These are phyloP conservation scores for Datnioides undecimradiatus DNA, from an alignment of 2,113 vertebrate species.

Conservation along the genomic window DNA sequence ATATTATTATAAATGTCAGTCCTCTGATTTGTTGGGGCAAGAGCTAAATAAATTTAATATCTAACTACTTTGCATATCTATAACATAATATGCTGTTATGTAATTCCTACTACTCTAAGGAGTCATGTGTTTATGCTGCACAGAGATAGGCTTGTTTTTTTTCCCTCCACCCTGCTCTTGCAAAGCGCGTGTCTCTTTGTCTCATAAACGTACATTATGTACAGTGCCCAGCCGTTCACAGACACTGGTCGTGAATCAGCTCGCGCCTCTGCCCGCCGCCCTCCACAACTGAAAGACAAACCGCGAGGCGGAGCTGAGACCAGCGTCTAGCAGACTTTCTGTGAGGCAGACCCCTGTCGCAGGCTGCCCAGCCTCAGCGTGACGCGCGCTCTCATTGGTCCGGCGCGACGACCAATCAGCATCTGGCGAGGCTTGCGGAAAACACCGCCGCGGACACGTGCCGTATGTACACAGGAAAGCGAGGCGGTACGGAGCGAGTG, in stretches of 20 bases:
- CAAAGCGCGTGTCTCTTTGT: constrained; percentile 6
- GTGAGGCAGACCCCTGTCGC: background rate
- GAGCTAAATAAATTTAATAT: background rate
- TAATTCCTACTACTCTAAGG: background rate
- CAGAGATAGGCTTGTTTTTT: background rate
- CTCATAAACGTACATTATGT: constrained; percentile 15
- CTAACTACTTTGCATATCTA: no score
- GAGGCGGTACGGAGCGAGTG: background rate
- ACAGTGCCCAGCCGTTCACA: accelerated
- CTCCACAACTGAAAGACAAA: background rate
- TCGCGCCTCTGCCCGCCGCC: accelerated
- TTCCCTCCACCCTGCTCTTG: no score
- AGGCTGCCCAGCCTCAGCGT: background rate
- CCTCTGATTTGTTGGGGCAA: no score
- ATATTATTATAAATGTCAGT: background rate
- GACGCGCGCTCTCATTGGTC: constrained; percentile 64
- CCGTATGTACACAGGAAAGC: constrained; percentile 44
- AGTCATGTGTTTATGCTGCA: background rate
- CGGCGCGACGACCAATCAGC: constrained; percentile 66
- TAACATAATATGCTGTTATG: background rate
- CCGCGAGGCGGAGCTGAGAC: constrained; percentile 22
- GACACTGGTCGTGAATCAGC: constrained; percentile 38
- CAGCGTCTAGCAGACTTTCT: background rate
- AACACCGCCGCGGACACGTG: constrained; percentile 78
- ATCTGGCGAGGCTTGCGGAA: constrained; percentile 41